Evolutionary conservation across 2,113 vertebrate genomes (phyloP).

Genomic region (Tylochromis polylepis): DNA sequence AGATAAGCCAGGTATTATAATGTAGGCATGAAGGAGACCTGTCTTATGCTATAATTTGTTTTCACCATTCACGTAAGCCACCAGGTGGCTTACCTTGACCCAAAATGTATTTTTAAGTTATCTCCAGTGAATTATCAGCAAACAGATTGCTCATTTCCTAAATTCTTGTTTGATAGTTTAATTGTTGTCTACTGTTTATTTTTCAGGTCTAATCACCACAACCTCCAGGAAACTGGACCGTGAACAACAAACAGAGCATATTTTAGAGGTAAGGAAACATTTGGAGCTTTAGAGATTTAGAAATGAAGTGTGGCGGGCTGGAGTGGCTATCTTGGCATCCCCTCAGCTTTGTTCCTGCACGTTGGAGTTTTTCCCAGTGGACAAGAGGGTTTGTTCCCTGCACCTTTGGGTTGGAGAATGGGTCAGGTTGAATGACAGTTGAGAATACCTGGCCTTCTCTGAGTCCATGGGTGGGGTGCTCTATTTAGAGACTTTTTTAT

Average conservation of each 20-base stretch:
- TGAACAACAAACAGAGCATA: constrained; percentile 92
- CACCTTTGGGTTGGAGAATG: too few relatives aligned
- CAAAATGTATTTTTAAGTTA: neutral
- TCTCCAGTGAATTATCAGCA: neutral
- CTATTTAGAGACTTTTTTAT: too few relatives aligned
- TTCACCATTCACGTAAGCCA: neutral
- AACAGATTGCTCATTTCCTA: neutral
- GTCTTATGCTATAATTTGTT: neutral
- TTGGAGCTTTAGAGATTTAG: neutral
- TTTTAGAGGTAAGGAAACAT: constrained; percentile 82
- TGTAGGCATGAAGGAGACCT: neutral
- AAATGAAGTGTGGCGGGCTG: neutral
- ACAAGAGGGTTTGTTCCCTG: too few relatives aligned
- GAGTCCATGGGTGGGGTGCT: too few relatives aligned
- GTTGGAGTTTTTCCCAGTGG: too few relatives aligned
- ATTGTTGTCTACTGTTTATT: neutral
- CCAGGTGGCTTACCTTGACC: neutral
- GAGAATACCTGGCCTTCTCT: too few relatives aligned
- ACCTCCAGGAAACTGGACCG: constrained; percentile 92
- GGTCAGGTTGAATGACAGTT: too few relatives aligned
- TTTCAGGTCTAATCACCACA: constrained; percentile 89
- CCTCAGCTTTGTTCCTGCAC: too few relatives aligned
- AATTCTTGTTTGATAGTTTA: neutral
- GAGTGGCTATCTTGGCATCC: too few relatives aligned
- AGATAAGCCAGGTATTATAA: neutral